Base-by-base conservation (phyloP, 2,113 vertebrate species). In the Paratilapia polleni region DNA sequence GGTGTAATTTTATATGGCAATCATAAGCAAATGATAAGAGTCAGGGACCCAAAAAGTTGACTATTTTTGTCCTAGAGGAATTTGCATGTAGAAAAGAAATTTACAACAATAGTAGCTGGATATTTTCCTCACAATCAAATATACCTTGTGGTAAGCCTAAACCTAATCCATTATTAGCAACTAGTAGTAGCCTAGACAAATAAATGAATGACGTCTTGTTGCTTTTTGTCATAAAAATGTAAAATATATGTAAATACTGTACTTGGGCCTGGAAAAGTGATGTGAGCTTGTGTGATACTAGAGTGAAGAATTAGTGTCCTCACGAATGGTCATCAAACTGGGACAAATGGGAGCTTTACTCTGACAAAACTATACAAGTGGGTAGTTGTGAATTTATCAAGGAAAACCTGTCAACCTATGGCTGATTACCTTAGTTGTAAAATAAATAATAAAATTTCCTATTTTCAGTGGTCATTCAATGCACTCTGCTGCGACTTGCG, bases 201-300 rank as follows among this genome's bases (percentile, higher is more conserved):
- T 17, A 52, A 62, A 26, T 10, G 8, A 17, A 84, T 75, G 26
- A 60, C 54, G 58, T 14, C 76, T 62, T 75, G 59, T 77, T 82
- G 64, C 36, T 77, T 26, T n/a, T n/a, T 63, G 20, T 87, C 61
- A 47, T 77, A 83, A 78, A 64, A 22, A 36, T 47, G 13, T 89
- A 63, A 78, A 28, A 75, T 22, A 49, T 34, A 28, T 87, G 70
- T 83, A 78, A 83, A 85, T 77, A 80, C 43, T 77, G 11, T 77
- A 77, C 13, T n/a, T 49, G 64, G 11, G 57, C 24, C n/a, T 76
- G 68, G 47, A 57, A 81, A 78, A 70, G 4, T 11, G 57, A 47
- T 43, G 66, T 58, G 60, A 88, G 73, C 52, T 56, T 56, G 52
- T 78, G 47, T 66, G 28, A 88, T 52, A 10, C 11, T 58, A 54